These are phyloP conservation scores for Diorhabda carinulata DNA, from an alignment of 1,140 invertebrate genomes.

Conservation along the genomic window DNA sequence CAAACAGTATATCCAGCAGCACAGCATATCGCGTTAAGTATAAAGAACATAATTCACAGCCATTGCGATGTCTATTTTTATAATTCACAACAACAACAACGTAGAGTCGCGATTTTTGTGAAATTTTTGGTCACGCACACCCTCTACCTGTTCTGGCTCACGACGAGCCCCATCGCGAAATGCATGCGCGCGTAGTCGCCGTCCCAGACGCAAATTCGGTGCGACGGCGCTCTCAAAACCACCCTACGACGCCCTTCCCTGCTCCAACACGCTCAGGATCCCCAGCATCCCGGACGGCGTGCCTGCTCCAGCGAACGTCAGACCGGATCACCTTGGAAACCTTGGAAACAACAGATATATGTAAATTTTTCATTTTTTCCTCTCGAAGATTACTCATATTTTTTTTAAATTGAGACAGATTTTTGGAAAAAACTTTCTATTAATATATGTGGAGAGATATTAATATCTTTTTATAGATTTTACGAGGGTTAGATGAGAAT, in stretches of 20 bases:
- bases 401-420: no score
- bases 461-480: no score
- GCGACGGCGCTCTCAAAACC: conserved; percentile 35
- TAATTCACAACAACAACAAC: conserved; percentile 21
- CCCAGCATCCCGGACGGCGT: conserved; percentile 10
- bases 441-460: no score
- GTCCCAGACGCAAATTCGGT: conserved; percentile 30
- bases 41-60: conserved; percentile 43
- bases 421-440: no score
- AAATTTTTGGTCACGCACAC: conserved; percentile 32
- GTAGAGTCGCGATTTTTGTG: conserved; percentile 11
- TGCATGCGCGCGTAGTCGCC: conserved; percentile 35
- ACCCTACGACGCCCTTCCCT: conserved; percentile 37
- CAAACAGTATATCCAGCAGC: conserved; percentile 39
- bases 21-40: conserved; percentile 38
- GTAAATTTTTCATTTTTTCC: not conserved
- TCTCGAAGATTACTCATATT: no score
- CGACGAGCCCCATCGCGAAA: conserved; percentile 41
- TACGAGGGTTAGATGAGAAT: no score
- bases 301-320: not conserved
- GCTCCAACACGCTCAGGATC: conserved; percentile 34
- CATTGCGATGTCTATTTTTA: conserved; percentile 31
- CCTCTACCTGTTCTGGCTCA: conserved; percentile 40
- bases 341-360: not conserved
- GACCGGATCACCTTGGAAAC: not conserved